Conservation (phyloP, 2,888 invertebrate genomes). For the Lasius fuliginosus region DNA sequence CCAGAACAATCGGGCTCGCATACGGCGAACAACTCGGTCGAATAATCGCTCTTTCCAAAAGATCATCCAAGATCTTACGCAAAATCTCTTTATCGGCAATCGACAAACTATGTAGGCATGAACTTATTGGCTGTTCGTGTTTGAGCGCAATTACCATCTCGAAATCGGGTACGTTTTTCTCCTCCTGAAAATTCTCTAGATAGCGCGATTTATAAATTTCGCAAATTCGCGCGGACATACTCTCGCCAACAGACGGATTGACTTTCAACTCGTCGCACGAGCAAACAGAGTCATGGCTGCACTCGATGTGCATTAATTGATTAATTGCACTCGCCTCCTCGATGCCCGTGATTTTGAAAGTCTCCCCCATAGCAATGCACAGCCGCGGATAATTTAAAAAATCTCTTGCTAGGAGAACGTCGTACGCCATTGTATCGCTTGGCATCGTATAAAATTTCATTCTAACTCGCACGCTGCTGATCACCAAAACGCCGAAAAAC, state of each 20-base stretch:
- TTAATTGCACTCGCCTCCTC: not conserved
- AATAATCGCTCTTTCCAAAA: not conserved
- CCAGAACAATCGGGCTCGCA: constrained; percentile 42
- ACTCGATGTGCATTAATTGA: not conserved
- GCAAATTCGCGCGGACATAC: not conserved
- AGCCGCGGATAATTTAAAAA: not conserved
- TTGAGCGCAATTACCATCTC: not conserved
- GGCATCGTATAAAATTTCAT: not conserved
- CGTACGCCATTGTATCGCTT: not conserved
- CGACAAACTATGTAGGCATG: not conserved
- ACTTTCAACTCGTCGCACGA: not conserved
- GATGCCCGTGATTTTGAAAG: not conserved
- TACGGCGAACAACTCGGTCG: not conserved
- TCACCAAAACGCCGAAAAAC: not conserved
- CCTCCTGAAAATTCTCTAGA: not conserved
- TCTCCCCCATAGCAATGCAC: not conserved
- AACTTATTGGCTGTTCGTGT: not conserved
- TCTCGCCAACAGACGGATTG: not conserved
- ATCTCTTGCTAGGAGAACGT: not conserved
- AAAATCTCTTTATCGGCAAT: not conserved
- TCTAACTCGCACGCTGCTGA: not conserved
- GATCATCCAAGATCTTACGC: not conserved
- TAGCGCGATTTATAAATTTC: not conserved
- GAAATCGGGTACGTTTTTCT: not conserved
- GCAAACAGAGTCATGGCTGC: no score